Percentiles rank a stretch among this genome's conserved stretches.
These are phyloP conservation scores for human (Homo sapiens) DNA, from an alignment of 2,113 vertebrate species.

Conservation along the genomic window DNA sequence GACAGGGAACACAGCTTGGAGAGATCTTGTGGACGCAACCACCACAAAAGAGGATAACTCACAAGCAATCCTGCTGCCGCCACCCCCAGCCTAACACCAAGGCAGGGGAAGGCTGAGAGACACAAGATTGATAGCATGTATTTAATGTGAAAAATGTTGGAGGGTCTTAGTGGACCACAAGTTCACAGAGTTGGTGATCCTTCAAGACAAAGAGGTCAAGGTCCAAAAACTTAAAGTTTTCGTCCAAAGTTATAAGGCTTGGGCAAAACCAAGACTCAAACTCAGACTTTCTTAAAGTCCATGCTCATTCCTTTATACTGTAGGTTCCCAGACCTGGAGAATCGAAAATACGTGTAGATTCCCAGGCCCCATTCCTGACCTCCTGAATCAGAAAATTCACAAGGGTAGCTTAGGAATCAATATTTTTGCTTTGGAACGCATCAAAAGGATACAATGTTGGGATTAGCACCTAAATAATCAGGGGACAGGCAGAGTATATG, in stretches of 20 bases:
- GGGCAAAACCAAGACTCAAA: neutral
- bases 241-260: neutral
- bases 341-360: neutral
- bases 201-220: neutral
- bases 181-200: neutral
- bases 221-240: neutral
- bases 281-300: neutral
- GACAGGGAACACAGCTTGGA: neutral
- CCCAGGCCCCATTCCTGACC: neutral
- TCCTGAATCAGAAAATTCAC: neutral
- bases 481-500: too few relatives aligned
- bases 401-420: neutral
- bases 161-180: neutral
- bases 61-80: neutral
- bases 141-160: neutral
- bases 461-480: neutral
- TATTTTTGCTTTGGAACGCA: neutral
- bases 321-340: neutral
- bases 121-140: neutral
- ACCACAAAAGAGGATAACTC: neutral
- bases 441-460: neutral
- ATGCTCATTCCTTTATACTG: neutral
- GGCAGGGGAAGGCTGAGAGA: neutral
- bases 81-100: neutral
- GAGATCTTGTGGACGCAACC: neutral